Base-by-base conservation (phyloP, 2,888 invertebrate species). In the Netelia fuscicornis region DNA sequence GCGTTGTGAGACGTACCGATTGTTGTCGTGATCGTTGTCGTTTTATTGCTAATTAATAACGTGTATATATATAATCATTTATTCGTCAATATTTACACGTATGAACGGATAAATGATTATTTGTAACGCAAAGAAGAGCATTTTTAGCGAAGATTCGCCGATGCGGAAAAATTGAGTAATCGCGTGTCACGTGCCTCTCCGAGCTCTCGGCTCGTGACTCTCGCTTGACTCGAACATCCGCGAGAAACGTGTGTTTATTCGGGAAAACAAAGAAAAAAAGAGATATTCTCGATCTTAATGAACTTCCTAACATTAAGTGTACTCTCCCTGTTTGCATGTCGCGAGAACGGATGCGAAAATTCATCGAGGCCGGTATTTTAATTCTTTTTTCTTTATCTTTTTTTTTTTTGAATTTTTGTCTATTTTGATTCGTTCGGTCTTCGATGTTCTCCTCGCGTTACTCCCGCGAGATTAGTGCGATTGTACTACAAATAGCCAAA, bases 21-120 rank as follows among this genome's bases (percentile, higher is more conserved):
- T 74, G 82, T 75, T 75, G 65, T 76, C 62, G 75, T 76, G 67
- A 75, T 85, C 65, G 54, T 80, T 76, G 83, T 83, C 79, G 79
- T 85, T 83, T 75, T 67, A 82, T 77, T 42, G 70, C 62, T 70
- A 60, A 67, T 82, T 79, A 67, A 76, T 79, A 70, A 70, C 68
- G 68, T 74, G 67, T 62, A 65, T 20, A 75, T 23, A 77, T 23
- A 67, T 11, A 48, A 56, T 37, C 37, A 37, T 37, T 37, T 37
- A 37, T 37, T 37, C 37, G 37, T 37, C 64, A 9, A 58, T 62
- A 42, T 48, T 10, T 60, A 74, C 60, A 42, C 25, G 20, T 6
- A 9, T 67, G 25, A 8, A 42, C 25, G 48, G 8, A 13, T 67
- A 48, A 8, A 67, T 65, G 65, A 80, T 30, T 74, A 48, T 62